These are phyloP conservation scores for Microctenopoma lineatum DNA, from an alignment of 2,797 vertebrate species.

Conservation along the genomic window DNA sequence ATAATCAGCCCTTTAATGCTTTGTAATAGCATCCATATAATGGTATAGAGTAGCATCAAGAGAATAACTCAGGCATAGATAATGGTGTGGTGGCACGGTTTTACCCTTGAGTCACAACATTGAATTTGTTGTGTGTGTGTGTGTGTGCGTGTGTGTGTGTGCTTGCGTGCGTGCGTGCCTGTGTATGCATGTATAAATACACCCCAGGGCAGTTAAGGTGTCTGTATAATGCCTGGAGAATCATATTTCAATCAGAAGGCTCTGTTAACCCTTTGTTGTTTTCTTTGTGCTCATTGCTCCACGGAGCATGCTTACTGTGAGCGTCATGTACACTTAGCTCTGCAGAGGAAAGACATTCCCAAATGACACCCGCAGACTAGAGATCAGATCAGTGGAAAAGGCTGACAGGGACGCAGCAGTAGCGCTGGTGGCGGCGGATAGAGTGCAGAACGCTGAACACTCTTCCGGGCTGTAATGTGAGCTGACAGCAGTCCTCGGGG, in stretches of 20 bases:
- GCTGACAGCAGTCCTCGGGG: slow-evolving; percentile 74
- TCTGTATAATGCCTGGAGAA: slow-evolving; percentile 80
- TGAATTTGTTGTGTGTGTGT: slow-evolving; percentile 72
- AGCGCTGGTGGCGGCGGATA: slow-evolving; percentile 31
- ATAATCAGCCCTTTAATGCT: slow-evolving; percentile 81
- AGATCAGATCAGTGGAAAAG: slow-evolving; percentile 72
- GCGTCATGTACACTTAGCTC: slow-evolving; percentile 71
- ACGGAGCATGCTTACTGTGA: slow-evolving; percentile 63
- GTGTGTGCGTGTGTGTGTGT: slow-evolving; percentile 32
- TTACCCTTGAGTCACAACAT: slow-evolving; percentile 84
- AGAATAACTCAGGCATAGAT: slow-evolving; percentile 81
- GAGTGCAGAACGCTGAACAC: slow-evolving; percentile 53
- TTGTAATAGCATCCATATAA: slow-evolving; percentile 82
- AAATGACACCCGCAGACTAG: slow-evolving; percentile 54
- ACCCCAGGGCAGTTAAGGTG: slow-evolving; percentile 71
- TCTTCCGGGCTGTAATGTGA: slow-evolving; percentile 72
- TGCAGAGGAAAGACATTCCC: slow-evolving; percentile 54
- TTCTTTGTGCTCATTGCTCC: slow-evolving; percentile 58
- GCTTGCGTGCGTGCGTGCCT: slow-evolving; percentile 35
- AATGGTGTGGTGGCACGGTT: slow-evolving; percentile 75
- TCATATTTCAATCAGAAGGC: slow-evolving; percentile 70
- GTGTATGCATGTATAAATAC: slow-evolving; percentile 72
- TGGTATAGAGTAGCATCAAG: slow-evolving; percentile 79
- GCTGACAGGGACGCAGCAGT: slow-evolving; percentile 58
- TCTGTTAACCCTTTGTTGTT: slow-evolving; percentile 72